A percentile compares a stretch with the other conserved stretches of the same genome.
Conservation (phyloP, 2,113 vertebrate species). For the Piaya cayana region DNA sequence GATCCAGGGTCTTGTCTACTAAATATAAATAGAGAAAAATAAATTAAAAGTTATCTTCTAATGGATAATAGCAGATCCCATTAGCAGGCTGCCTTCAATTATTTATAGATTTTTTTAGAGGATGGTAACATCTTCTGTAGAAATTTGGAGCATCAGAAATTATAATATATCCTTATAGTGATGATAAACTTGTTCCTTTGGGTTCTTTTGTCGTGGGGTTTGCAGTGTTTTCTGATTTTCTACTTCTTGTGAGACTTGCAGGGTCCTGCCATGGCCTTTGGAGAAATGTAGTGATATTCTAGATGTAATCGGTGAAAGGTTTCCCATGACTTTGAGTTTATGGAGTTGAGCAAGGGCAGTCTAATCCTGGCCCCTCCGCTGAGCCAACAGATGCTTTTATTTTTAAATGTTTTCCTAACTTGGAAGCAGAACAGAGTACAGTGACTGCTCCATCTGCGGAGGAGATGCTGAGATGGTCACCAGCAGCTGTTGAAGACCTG, state of each 20-base stretch:
- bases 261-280: background rate
- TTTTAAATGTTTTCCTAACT: slow-evolving; percentile 23
- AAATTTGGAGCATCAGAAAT: background rate
- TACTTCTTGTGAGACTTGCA: background rate
- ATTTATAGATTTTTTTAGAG: background rate
- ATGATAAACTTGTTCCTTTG: background rate
- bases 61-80: background rate
- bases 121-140: background rate
- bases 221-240: background rate
- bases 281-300: background rate
- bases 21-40: background rate
- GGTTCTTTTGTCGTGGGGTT: background rate
- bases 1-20: background rate
- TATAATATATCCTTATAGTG: too few relatives aligned
- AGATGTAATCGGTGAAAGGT: background rate
- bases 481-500: slow-evolving; percentile 9
- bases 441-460: background rate
- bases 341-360: background rate
- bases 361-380: background rate
- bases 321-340: background rate
- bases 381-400: slow-evolving; percentile 51
- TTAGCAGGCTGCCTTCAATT: background rate
- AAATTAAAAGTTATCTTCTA: background rate
- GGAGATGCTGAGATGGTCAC: background rate
- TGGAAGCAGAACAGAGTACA: slow-evolving; percentile 31